Conservation (phyloP, 1,140 invertebrate species). For the Drosophila suzukii region DNA sequence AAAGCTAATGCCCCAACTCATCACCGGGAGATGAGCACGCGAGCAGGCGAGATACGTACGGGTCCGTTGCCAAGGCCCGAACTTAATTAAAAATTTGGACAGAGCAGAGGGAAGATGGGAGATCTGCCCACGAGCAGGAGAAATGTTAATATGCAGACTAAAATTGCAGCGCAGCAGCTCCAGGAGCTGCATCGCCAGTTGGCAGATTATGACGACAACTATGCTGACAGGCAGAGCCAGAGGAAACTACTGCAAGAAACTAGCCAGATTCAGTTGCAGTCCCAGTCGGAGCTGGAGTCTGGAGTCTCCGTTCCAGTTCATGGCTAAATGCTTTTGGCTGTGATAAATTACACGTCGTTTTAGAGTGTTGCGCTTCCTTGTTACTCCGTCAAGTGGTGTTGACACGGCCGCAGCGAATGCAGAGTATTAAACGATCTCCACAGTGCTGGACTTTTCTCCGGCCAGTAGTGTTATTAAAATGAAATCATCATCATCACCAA, state of each 20-base stretch:
- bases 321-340: constrained; percentile 78
- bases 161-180: constrained; percentile 36
- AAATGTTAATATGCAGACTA: constrained; percentile 53
- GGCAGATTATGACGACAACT: constrained; percentile 50
- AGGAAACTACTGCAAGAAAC: constrained; percentile 25
- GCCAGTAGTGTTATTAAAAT: constrained; percentile 77
- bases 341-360: constrained; percentile 78
- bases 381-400: constrained; percentile 79
- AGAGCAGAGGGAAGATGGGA: constrained; percentile 38
- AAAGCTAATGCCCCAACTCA: constrained; percentile 79
- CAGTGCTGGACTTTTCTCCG: constrained; percentile 16
- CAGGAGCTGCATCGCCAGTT: constrained; percentile 25
- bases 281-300: constrained; percentile 3
- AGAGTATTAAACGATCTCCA: constrained; percentile 52
- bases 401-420: constrained; percentile 55
- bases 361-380: constrained; percentile 77
- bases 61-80: constrained; percentile 58
- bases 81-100: constrained; percentile 70
- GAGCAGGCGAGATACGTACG: constrained; percentile 38
- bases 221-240: constrained; percentile 46
- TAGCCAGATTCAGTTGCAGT: constrained; percentile 19
- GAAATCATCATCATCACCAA: constrained; percentile 77
- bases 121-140: constrained; percentile 64
- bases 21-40: constrained; percentile 76
- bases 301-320: constrained; percentile 62